Evolutionary conservation across 2,797 vertebrate genomes (phyloP), one percentile per base, ranked within the genome.

Genomic region (Salmo trutta): DNA sequence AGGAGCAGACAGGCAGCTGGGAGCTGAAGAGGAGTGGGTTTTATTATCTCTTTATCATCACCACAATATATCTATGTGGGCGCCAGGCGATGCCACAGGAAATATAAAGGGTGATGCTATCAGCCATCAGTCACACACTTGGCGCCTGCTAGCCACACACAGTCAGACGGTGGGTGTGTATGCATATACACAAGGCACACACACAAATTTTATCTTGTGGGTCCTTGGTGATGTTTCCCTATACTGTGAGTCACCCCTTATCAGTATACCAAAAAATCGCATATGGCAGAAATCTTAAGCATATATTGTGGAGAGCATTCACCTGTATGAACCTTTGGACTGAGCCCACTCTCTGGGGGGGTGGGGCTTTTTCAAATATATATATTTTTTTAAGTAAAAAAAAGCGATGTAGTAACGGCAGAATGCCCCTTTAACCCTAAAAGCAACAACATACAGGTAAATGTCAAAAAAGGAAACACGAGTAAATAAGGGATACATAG

Each of bases 11-110:
- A 79, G 75, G 66, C 27, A 79, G 76, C 65, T 85, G 73, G 67
- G 24, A 51, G 68, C 77, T 52, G 74, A 65, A 83, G 79, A 76
- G 75, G 73, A 64, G 47, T 36, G 83, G 83, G 75, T 89, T 93
- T 91, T 93, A 91, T 91, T 91, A 91, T 90, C 84, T 83, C 81
- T 86, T 90, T 88, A 90, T 88, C 84, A 75, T 81, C 80, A 59
- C 75, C 73, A 75, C 83, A 86, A 86, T 87, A 88, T 81, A 77
- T 87, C 88, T 36, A 72, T 80, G 83, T 79, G 76, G 81, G 84
- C 71, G 79, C 81, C 88, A 86, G 84, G 86, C 82, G 36, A 79
- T 64, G 76, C 81, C 81, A 87, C 36, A 5, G 47, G 70, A 15
- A 33, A 67, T 67, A 67, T 67, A 24, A 71, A 82, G 66, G 79